Base-by-base conservation (phyloP, 2,797 vertebrate genomes). In the Alca torda region DNA sequence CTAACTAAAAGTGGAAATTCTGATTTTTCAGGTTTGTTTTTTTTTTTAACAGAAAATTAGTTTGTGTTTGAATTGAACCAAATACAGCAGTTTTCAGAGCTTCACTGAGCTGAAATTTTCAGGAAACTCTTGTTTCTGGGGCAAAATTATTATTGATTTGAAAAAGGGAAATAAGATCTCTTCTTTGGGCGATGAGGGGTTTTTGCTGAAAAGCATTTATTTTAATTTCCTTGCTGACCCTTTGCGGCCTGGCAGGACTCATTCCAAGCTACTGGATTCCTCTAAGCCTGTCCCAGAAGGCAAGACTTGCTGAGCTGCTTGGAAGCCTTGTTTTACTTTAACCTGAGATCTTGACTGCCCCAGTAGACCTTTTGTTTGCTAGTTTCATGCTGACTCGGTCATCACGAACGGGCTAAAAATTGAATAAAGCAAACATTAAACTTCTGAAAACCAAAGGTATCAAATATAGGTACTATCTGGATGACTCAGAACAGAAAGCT, bases 171-270 rank as follows among this genome's bases (percentile, higher is more conserved):
- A 43, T 18, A 67, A 59, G 11, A 26, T 26, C 3, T 56, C 15
- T 33, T 81, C 16, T 64, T 54, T 65, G 4, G 8, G 4, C 2
- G 2, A 53, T 41, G 2, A 53, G 0, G 7, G 3, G 1, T 1
- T 24, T 90, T 68, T 81, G 1, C 25, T 79, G 28, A 33, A 83
- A 91, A 79, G 4, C 1, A n/a, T 64, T 68, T 67, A 56, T 80
- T 87, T 75, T 63, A 1, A 64, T 65, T 76, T 68, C 31, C 14
- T 74, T 91, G 9, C 7, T 87, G 77, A 63, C 13, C 2, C 9
- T 63, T 72, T 79, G 5, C 10, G n/a, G 16, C 51, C 59, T 79
- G 43, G 11, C 6, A 81, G 80, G 39, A n/a, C 13, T 77, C 11
- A 24, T 31, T 73, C 26, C 24, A 10, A 28, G 20, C 12, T 85